Evolutionary conservation across 2,888 invertebrate genomes (phyloP).

Genomic region (Antitype chi): DNA sequence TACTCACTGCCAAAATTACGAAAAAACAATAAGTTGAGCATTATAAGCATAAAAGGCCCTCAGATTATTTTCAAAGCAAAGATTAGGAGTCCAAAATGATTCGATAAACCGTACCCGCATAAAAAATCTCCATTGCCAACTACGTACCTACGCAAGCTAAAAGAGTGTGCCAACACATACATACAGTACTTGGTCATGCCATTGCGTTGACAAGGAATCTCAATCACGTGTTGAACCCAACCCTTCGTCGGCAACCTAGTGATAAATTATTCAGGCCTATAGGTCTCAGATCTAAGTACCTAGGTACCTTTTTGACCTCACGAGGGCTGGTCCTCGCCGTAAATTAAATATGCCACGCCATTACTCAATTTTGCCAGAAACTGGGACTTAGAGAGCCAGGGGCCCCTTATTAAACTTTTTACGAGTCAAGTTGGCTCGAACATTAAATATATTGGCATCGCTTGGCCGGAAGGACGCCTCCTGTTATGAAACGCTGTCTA

Average conservation of each 20-base stretch:
- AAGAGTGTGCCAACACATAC: conserved; percentile 26
- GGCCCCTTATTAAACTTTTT: conserved; percentile 68
- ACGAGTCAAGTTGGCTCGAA: conserved; percentile 61
- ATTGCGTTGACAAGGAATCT: conserved; percentile 37
- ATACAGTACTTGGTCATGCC: conserved; percentile 18
- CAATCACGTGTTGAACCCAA: conserved; percentile 38
- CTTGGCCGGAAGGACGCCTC: conserved; percentile 42
- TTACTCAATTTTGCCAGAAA: conserved; percentile 65
- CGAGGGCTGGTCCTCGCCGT: conserved; percentile 36
- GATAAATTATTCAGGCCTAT: conserved; percentile 47
- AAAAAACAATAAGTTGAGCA: conserved; percentile 5
- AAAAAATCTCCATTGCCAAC: conserved; percentile 30
- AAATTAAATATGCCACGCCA: conserved; percentile 66
- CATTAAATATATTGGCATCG: conserved; percentile 66
- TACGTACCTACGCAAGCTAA: conserved; percentile 8
- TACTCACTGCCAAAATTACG: background rate
- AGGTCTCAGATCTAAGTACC: conserved; percentile 46
- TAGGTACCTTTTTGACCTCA: conserved; percentile 44
- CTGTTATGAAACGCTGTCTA: conserved; percentile 49
- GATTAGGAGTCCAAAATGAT: conserved; percentile 25
- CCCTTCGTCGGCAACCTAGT: conserved; percentile 36
- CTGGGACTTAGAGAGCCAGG: conserved; percentile 49
- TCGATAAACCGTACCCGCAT: conserved; percentile 36
- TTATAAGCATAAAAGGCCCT: conserved; percentile 14
- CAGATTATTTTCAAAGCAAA: conserved; percentile 11